These are phyloP conservation scores for Channa maculata DNA, from an alignment of 2,113 vertebrate species.

Conservation along the genomic window DNA sequence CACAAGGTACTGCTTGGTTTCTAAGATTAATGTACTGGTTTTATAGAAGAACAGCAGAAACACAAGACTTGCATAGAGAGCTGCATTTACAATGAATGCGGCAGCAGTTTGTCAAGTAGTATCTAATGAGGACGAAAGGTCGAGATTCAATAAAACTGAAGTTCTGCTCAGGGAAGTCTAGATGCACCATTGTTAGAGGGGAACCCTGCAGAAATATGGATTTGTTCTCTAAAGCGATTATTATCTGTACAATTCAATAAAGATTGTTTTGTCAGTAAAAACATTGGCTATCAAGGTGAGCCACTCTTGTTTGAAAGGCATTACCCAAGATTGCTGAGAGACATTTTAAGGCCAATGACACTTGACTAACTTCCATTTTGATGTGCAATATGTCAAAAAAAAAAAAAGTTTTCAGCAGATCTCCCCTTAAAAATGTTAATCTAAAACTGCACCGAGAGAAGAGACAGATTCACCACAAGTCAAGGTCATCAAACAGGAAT, in stretches of 20 bases:
- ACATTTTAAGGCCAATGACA: slow-evolving; percentile 4
- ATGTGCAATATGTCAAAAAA: background rate
- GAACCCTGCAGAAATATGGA: slow-evolving; percentile 20
- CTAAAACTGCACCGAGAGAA: slow-evolving; percentile 4
- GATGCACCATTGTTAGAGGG: slow-evolving; percentile 46
- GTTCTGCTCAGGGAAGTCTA: slow-evolving; percentile 10
- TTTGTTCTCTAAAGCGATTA: slow-evolving; percentile 14
- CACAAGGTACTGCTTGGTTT: slow-evolving; percentile 21
- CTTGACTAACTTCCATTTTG: background rate
- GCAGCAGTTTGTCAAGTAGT: slow-evolving; percentile 46
- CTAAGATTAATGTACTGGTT: background rate
- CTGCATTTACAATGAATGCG: slow-evolving; percentile 53
- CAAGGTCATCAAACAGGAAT: slow-evolving; percentile 2
- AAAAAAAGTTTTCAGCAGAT: slow-evolving; percentile 22
- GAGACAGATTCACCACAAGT: background rate
- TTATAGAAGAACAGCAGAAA: slow-evolving; percentile 33
- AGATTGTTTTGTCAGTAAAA: background rate
- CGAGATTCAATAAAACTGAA: slow-evolving; percentile 11
- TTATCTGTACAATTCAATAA: background rate
- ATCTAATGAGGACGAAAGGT: slow-evolving; percentile 28
- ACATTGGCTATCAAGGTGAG: background rate
- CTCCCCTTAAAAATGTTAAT: slow-evolving; percentile 27
- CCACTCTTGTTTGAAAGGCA: background rate
- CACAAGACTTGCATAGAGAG: slow-evolving; percentile 76
- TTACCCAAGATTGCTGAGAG: too few relatives aligned